Conservation (phyloP, 2,113 vertebrate species). For the Lasiurus borealis region DNA sequence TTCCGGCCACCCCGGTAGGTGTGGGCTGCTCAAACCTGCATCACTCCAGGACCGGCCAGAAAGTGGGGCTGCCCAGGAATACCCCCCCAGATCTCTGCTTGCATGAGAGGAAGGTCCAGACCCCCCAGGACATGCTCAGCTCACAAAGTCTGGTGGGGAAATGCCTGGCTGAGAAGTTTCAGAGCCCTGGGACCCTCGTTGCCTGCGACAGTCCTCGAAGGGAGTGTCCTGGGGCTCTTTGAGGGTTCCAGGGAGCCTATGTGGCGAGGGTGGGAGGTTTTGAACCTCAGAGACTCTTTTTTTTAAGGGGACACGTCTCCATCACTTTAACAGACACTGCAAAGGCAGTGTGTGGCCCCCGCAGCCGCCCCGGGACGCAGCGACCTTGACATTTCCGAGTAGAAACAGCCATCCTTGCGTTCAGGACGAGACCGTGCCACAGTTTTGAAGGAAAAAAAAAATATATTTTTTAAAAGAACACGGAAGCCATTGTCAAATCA, state of each 20-base stretch:
- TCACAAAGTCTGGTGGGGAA: slow-evolving; percentile 27
- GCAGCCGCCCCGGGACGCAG: neutral
- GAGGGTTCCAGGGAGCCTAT: slow-evolving; percentile 56
- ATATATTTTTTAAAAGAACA: neutral
- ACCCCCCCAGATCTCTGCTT: neutral
- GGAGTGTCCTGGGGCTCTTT: slow-evolving; percentile 40
- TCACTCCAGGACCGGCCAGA: neutral
- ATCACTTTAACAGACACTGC: slow-evolving; percentile 67
- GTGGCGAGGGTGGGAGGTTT: neutral
- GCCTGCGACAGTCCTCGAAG: slow-evolving; percentile 43
- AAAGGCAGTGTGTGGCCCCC: slow-evolving; percentile 61
- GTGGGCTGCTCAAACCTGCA: neutral
- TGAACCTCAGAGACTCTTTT: slow-evolving; percentile 59
- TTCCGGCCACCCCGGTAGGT: neutral
- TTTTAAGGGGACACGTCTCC: slow-evolving; percentile 58
- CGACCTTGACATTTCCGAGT: neutral
- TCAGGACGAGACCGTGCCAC: slow-evolving; percentile 49
- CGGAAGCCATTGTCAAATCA: slow-evolving; percentile 73
- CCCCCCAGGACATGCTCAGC: neutral
- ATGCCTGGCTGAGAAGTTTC: neutral
- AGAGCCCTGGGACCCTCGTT: slow-evolving; percentile 3
- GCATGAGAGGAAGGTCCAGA: neutral
- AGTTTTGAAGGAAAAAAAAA: slow-evolving; percentile 52
- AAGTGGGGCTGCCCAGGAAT: neutral
- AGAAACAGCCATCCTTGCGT: slow-evolving; percentile 44